Base-by-base conservation (phyloP, 2,888 invertebrate species). In the Netelia virgata region DNA sequence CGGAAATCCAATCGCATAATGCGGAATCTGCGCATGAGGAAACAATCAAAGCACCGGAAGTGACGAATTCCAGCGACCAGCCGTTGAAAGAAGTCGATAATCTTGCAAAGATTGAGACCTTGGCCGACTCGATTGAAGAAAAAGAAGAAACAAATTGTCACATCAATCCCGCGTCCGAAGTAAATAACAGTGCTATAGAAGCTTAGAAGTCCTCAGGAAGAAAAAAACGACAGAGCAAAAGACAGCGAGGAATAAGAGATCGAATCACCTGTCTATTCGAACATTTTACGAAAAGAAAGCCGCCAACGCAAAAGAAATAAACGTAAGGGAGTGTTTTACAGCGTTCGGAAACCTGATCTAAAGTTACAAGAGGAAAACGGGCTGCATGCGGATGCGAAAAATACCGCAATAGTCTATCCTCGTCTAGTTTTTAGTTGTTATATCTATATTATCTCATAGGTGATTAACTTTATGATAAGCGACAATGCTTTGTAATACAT, bases 401-500 rank as follows among this genome's bases (percentile, higher is more conserved):
- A 70, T 55, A 55, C 64, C 63, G 68, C 53, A 79, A 61, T 64
- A 59, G 53, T 79, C 64, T 64, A 57, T 64, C 23, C 61, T 43
- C 74, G 69, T 64, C 81, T 68, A 66, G 59, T 63, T 61, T 36
- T 36, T 57, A 86, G 83, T 82, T 70, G 79, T 47, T 14, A 69
- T 73, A 79, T 59, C 76, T 16, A 69, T 72, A 73, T 59, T 69
- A 74, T 53, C 69, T 36, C 63, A 76, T 80, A 84, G 72, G 57
- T 68, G 53, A 50, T 76, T 80, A 64, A 77, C 63, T 78, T 81
- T 77, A 81, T 68, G 69, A 68, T 77, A 81, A 73, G 72, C 81
- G 36, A 77, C 64, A 59, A 61, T 64, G 81, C 73, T 84, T 84
- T 84, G 74, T 73, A 84, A 84, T 84, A 77, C 81, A 84, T 81